These are phyloP conservation scores for Grallaria varia DNA, from an alignment of 2,113 vertebrate genomes.

Conservation along the genomic window DNA sequence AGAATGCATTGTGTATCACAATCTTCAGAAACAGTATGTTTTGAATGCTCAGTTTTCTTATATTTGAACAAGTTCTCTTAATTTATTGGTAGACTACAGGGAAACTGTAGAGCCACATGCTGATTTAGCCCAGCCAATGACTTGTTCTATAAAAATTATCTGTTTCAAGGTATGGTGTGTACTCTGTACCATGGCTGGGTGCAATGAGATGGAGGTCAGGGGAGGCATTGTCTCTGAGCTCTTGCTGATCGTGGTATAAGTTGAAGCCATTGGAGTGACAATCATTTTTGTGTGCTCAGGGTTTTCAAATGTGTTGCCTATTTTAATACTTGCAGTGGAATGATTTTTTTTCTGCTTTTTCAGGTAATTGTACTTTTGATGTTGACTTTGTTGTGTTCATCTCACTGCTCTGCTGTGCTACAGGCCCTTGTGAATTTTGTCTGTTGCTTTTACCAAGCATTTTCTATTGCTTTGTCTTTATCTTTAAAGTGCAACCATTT, in stretches of 20 bases:
- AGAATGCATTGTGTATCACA: rapidly evolving
- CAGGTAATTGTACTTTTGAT: not conserved
- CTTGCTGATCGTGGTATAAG: not conserved
- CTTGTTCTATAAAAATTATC: not conserved
- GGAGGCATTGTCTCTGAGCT: not conserved
- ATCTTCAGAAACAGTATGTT: not conserved
- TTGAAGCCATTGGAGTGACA: not conserved
- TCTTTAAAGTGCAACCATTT: not conserved
- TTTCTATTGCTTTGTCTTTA: not conserved
- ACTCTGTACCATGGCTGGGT: not conserved
- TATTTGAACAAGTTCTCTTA: not conserved
- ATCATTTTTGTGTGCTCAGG: not conserved
- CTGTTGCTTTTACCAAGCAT: not conserved
- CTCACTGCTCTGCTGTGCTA: not conserved
- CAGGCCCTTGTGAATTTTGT: not conserved
- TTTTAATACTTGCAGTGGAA: not conserved
- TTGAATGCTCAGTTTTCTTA: not conserved
- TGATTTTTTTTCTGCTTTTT: not conserved
- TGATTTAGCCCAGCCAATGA: not conserved
- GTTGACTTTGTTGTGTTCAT: not conserved
- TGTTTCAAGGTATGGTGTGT: not conserved
- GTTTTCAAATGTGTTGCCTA: not conserved
- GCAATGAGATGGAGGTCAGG: not conserved
- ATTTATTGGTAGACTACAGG: not conserved
- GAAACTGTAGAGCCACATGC: not conserved